A percentile compares a stretch with the other conserved stretches of the same genome.
phyloP scores from a whole-genome alignment of 2,888 invertebrate species.

The Drosophila kanekoi region DNA sequence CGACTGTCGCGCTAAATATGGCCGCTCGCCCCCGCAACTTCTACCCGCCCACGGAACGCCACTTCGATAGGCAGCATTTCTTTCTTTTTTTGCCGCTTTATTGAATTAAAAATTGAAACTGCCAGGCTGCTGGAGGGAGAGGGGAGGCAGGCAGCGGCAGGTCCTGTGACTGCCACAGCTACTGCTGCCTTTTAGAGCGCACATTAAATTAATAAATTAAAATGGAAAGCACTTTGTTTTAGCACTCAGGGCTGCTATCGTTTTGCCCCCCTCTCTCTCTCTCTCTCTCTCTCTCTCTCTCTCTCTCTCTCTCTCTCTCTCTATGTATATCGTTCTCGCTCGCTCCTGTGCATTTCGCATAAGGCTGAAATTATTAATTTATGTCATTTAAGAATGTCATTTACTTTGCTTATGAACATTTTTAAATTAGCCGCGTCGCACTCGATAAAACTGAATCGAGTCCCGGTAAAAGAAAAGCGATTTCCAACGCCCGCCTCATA shows the following conservation, averaged over 20 bases:
- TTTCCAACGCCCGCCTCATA: conserved; percentile 41
- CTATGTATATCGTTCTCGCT: not conserved
- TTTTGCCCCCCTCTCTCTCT: not conserved
- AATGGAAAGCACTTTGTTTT: conserved; percentile 79
- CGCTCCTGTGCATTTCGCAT: conserved; percentile 17
- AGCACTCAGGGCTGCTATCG: conserved; percentile 46
- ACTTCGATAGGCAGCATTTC: conserved; percentile 61
- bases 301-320: not conserved
- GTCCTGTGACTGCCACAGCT: conserved; percentile 4
- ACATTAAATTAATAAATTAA: conserved; percentile 81
- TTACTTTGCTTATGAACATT: conserved; percentile 66
- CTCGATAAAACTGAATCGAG: conserved; percentile 41
- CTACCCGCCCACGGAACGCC: conserved; percentile 13
- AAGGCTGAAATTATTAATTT: conserved; percentile 70
- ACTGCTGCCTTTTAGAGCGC: conserved; percentile 39
- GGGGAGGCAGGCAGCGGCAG: not conserved
- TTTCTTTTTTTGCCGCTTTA: conserved; percentile 70
- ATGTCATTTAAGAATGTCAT: conserved; percentile 72
- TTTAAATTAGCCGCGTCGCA: conserved; percentile 63
- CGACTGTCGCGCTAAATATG: conserved; percentile 74
- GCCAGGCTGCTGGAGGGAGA: conserved; percentile 8
- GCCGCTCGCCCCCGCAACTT: not conserved
- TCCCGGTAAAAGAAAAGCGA: conserved; percentile 40
- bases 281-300: not conserved
- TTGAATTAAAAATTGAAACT: conserved; percentile 79